Evolutionary conservation across 2,797 vertebrate genomes (phyloP).

Genomic region (Meda fulgida): DNA sequence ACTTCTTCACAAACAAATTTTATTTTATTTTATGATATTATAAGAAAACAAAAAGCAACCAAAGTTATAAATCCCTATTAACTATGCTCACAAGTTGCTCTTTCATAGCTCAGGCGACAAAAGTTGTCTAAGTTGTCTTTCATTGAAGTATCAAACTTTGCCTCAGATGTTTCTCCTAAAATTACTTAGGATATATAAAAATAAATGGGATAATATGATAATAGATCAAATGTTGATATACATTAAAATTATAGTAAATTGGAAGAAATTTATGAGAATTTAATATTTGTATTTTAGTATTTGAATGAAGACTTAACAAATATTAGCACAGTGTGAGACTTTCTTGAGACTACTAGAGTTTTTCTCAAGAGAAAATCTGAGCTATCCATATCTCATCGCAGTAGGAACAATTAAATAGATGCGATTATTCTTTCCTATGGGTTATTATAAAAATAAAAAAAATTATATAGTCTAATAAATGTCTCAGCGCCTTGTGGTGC

Average conservation of each 20-base stretch:
- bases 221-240: background rate
- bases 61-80: constrained; percentile 7
- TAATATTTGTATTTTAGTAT: background rate
- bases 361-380: background rate
- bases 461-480: background rate
- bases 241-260: background rate
- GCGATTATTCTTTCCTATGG: background rate
- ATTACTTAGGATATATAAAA: background rate
- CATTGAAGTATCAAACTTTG: background rate
- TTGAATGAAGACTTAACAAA: background rate
- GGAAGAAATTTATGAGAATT: background rate
- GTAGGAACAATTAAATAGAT: constrained; percentile 1
- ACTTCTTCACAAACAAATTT: constrained; percentile 14
- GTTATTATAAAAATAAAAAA: background rate
- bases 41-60: constrained; percentile 26
- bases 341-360: background rate
- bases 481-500: background rate
- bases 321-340: background rate
- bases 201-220: background rate
- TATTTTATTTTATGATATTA: background rate
- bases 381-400: background rate
- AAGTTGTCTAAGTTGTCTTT: background rate
- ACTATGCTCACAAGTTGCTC: background rate
- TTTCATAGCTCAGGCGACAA: background rate
- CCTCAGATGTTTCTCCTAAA: background rate